Evolutionary conservation across 2,797 vertebrate genomes (phyloP).

Genomic region (Octomys mimax): DNA sequence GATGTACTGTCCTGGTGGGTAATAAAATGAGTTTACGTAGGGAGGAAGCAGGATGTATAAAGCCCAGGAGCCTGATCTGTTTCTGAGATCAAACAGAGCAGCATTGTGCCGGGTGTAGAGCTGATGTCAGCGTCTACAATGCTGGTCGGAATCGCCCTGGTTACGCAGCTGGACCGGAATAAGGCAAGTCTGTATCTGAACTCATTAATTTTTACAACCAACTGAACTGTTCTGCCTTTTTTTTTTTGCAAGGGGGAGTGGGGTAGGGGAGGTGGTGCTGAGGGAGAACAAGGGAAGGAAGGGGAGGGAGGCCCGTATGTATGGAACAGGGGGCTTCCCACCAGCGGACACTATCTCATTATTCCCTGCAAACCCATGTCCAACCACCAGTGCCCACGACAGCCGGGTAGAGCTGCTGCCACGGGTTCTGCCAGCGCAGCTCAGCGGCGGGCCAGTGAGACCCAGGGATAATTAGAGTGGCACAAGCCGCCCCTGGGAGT

Average conservation of each 20-base stretch:
- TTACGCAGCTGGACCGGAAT: conserved; percentile 93
- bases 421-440: background rate
- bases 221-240: conserved; percentile 88
- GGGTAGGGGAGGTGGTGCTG: background rate
- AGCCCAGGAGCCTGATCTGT: conserved; percentile 91
- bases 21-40: conserved; percentile 91
- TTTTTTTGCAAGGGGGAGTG: conserved; percentile 47
- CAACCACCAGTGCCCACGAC: conserved; percentile 31
- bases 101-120: conserved; percentile 91
- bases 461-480: conserved; percentile 63
- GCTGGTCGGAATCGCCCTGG: conserved; percentile 90
- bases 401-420: background rate
- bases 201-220: conserved; percentile 93
- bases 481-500: conserved; percentile 79
- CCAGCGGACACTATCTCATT: conserved; percentile 71
- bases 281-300: conserved; percentile 72
- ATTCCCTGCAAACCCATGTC: conserved; percentile 45
- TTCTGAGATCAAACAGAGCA: conserved; percentile 92
- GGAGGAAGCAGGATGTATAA: conserved; percentile 92
- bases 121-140: conserved; percentile 92
- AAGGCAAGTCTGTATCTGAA: conserved; percentile 91
- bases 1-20: conserved; percentile 89
- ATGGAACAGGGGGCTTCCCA: conserved; percentile 73
- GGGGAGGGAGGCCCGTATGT: conserved; percentile 68
- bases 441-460: conserved; percentile 72